Evolutionary conservation across 2,797 vertebrate species (phyloP).

Genomic region (Falco cherrug): DNA sequence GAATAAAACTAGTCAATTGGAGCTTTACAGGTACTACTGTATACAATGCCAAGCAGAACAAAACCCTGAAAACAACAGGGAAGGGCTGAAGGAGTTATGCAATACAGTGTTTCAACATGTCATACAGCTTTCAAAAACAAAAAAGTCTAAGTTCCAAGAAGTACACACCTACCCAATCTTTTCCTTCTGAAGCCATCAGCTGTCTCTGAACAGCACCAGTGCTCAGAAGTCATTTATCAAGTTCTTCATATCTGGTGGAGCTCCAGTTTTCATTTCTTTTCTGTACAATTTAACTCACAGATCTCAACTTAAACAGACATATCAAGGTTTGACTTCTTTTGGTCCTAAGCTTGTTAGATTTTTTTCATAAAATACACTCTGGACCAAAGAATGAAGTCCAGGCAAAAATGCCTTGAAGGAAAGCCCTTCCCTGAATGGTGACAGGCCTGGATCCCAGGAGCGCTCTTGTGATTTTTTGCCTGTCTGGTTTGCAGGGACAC

Average conservation of each 20-base stretch:
- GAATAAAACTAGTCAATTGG: background rate
- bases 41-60: background rate
- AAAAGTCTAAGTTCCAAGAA: background rate
- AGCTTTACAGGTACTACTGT: background rate
- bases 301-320: background rate
- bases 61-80: background rate
- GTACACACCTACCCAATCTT: background rate
- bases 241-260: background rate
- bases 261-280: background rate
- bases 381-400: background rate
- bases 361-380: background rate
- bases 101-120: background rate
- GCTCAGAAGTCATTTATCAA: background rate
- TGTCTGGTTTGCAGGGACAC: background rate
- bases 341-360: background rate
- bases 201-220: background rate
- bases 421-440: background rate
- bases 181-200: background rate
- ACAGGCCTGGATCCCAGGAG: background rate
- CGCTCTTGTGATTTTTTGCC: background rate
- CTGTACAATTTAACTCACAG: background rate
- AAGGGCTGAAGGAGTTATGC: background rate
- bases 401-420: background rate
- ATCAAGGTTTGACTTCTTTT: background rate
- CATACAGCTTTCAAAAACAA: background rate